A percentile compares a stretch with the other conserved stretches of the same genome.
phyloP scores from a whole-genome alignment of 2,888 invertebrate genomes.

The Limenitis camilla region DNA sequence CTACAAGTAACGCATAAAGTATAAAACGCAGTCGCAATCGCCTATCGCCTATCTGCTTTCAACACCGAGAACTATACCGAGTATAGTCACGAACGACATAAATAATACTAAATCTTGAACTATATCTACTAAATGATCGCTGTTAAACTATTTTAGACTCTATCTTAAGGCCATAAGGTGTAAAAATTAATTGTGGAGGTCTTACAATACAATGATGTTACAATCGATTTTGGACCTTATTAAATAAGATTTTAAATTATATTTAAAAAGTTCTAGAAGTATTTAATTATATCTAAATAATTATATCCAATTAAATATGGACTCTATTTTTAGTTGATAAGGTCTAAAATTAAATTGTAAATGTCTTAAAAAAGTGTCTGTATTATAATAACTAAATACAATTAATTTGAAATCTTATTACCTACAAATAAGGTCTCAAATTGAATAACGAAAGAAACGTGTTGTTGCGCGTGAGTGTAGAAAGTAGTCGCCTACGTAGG shows the following conservation, averaged over 20 bases:
- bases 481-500: slow-evolving; percentile 30
- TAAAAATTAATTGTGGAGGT: no score
- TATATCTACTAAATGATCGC: background rate
- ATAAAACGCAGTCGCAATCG: slow-evolving; percentile 2
- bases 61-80: slow-evolving; percentile 58
- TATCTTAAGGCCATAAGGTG: no score
- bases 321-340: no score
- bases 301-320: no score
- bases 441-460: slow-evolving; percentile 28
- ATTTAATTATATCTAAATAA: no score
- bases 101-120: slow-evolving; percentile 55
- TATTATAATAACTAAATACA: slow-evolving; percentile 4
- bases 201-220: no score
- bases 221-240: no score
- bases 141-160: no score
- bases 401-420: slow-evolving; percentile 32
- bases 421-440: slow-evolving; percentile 29
- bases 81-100: slow-evolving; percentile 68
- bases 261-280: no score
- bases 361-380: no score
- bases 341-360: no score
- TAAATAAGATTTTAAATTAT: no score
- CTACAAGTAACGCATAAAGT: background rate
- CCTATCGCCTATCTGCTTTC: slow-evolving; percentile 51
- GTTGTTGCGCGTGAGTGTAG: slow-evolving; percentile 58